Base-by-base conservation (phyloP, 2,113 vertebrate genomes). In the Cepphus grylle region DNA sequence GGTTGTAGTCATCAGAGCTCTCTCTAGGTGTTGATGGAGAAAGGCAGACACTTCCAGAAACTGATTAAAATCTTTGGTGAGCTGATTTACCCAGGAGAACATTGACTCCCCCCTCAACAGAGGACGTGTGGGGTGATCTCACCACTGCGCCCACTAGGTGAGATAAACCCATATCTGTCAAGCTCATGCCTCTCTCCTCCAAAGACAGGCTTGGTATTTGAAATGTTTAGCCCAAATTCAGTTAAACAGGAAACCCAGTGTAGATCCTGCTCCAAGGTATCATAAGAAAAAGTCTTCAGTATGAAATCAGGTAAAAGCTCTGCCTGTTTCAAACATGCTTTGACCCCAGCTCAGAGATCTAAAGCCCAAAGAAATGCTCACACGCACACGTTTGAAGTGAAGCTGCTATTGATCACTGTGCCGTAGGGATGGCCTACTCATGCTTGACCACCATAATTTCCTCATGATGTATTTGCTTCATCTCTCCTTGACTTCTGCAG, bases 401-500 rank as follows among this genome's bases (percentile, higher is more conserved):
- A 72, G 88, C 88, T 86, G 94, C 65, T 74, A 23, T 85, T 81
- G 92, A 73, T 86, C 83, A 58, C 72, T 7, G 0, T 32, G 65
- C 36, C 26, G 2, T 20, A 61, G 56, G 86, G 90, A 76, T 4
- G 69, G 80, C 86, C 5, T 18, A 62, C 18, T 81, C 76, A 18
- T 59, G 66, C 91, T 93, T 93, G 91, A 94, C 94, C 93, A 87
- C 36, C n/a, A 4, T 62, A 49, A 76, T 77, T 82, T 93, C 91
- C 93, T 93, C 73, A 8, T 29, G 29, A 42, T 26, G 38, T 34
- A 8, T 88, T 91, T 87, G 66, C 81, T 80, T 90, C 91, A 90
- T 85, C 89, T 93, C 89, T 22, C 95, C 86, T 53, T 85, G 93
- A 66, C 81, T 94, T 62, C 84, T 42, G 66, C 84, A 72, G 80